Percentiles rank a stretch among this genome's conserved stretches.
phyloP scores from a whole-genome alignment of 2,888 invertebrate genomes.

The Fragum sueziense region DNA sequence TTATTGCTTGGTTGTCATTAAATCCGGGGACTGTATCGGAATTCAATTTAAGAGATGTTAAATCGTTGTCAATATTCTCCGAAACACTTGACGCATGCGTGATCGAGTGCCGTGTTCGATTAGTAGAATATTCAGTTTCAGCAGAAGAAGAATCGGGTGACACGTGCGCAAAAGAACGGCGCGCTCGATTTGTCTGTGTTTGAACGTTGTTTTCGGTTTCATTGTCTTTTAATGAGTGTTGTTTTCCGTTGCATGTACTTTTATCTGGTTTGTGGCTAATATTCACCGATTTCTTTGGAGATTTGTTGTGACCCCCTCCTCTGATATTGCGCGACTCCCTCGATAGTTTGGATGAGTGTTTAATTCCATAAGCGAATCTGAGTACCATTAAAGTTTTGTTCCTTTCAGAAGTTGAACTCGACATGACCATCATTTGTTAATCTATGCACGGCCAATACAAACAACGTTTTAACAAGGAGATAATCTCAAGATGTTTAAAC shows the following conservation, averaged over 20 bases:
- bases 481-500: no score
- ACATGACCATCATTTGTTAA: constrained; percentile 8
- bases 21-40: background rate
- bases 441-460: no score
- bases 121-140: background rate
- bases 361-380: constrained; percentile 7
- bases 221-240: constrained; percentile 4
- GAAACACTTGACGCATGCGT: background rate
- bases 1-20: background rate
- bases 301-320: background rate
- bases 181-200: background rate
- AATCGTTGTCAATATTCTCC: background rate
- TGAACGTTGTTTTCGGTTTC: background rate
- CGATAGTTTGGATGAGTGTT: background rate
- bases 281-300: background rate
- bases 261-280: background rate
- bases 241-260: constrained; percentile 4
- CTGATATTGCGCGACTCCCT: background rate
- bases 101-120: background rate
- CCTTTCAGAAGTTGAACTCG: constrained; percentile 3
- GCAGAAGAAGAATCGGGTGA: background rate
- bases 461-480: no score
- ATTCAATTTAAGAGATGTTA: background rate
- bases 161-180: background rate
- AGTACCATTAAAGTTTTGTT: constrained; percentile 15